These are phyloP conservation scores for Coelinius sp. DNA, from an alignment of 2,888 invertebrate genomes.

Conservation along the genomic window DNA sequence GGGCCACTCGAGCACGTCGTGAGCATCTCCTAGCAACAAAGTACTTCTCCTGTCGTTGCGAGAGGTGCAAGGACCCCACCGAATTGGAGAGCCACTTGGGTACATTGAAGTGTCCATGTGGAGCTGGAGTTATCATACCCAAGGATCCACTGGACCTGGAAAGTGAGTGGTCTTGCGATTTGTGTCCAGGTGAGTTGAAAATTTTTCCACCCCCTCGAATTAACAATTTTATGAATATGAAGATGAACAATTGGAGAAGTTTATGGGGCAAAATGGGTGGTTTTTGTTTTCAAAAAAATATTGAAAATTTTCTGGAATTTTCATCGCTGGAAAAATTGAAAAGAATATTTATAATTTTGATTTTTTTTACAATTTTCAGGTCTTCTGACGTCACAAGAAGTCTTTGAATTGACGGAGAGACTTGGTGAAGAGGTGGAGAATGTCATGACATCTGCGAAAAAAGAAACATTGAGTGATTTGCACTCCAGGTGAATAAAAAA, in stretches of 20 bases:
- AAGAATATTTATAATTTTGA: too few relatives aligned
- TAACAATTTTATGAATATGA: too few relatives aligned
- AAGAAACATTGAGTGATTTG: conserved; percentile 79
- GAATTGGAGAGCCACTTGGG: conserved; percentile 84
- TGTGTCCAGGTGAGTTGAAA: conserved; percentile 74
- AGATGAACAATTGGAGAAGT: too few relatives aligned
- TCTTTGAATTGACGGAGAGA: conserved; percentile 78
- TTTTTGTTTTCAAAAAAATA: neutral
- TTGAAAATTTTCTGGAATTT: neutral
- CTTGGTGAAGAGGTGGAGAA: conserved; percentile 85
- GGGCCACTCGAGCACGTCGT: conserved; percentile 87
- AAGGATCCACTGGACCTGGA: conserved; percentile 79
- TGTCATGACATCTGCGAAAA: conserved; percentile 75
- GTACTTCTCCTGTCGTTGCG: conserved; percentile 83
- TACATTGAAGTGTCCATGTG: conserved; percentile 79
- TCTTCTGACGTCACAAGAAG: conserved; percentile 77
- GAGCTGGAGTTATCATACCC: conserved; percentile 79
- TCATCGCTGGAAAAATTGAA: too few relatives aligned
- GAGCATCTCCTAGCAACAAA: conserved; percentile 85
- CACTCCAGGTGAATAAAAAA: conserved; percentile 73
- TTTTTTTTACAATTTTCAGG: conserved; percentile 10
- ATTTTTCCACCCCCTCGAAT: too few relatives aligned
- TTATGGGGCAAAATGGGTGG: too few relatives aligned
- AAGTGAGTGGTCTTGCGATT: conserved; percentile 84
- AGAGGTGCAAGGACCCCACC: conserved; percentile 84